phyloP scores from a whole-genome alignment of 2,888 invertebrate genomes.

The Calameuta idolon region DNA sequence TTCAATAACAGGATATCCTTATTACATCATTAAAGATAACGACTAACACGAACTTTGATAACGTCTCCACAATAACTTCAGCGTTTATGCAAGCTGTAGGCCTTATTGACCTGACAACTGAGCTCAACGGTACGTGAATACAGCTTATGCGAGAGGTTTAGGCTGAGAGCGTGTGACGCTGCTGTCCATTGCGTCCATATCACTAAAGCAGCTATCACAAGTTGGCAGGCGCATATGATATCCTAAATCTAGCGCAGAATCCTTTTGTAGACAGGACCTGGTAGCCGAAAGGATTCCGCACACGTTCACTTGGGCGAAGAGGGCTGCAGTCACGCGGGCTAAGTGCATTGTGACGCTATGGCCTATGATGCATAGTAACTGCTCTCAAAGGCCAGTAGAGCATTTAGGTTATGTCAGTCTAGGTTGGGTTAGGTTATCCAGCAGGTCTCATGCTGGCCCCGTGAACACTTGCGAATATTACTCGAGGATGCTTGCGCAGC shows the following conservation, averaged over 20 bases:
- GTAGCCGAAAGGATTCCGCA: conserved; percentile 46
- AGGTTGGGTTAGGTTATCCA: conserved; percentile 32
- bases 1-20: neutral
- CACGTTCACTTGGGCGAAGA: conserved; percentile 41
- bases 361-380: conserved; percentile 10
- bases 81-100: neutral
- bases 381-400: conserved; percentile 36
- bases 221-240: neutral
- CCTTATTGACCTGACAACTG: neutral
- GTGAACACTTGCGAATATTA: conserved; percentile 1
- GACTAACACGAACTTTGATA: neutral
- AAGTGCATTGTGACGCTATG: conserved; percentile 36
- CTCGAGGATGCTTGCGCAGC: neutral
- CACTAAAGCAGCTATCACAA: conserved; percentile 11
- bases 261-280: conserved; percentile 24
- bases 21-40: neutral
- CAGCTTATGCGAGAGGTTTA: conserved; percentile 41
- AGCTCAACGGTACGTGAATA: neutral
- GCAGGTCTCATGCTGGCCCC: neutral
- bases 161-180: conserved; percentile 30
- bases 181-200: conserved; percentile 30
- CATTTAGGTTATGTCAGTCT: conserved; percentile 40
- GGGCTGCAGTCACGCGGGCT: conserved; percentile 23
- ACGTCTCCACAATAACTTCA: neutral
- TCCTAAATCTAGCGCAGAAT: neutral